Base-by-base conservation (phyloP, 2,797 vertebrate genomes). In the Typhlichthys subterraneus region DNA sequence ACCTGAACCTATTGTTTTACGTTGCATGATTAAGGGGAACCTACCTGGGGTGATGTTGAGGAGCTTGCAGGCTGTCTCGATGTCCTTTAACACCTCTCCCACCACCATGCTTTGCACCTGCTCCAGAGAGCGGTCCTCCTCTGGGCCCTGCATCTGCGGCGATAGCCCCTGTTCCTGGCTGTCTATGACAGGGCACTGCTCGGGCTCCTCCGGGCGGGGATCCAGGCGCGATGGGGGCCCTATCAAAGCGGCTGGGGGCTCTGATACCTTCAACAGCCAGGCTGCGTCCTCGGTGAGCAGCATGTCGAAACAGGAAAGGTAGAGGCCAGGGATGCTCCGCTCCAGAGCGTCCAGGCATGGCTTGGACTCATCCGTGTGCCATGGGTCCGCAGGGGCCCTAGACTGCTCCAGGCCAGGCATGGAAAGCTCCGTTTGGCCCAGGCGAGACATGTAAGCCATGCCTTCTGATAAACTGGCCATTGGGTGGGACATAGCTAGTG, bases 31-130 rank as follows among this genome's bases (percentile, higher is more conserved):
- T 50, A 38, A 49, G 2, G 50, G 13, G 3, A 5, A 23, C 93
- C 75, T 87, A 99, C 97, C 97, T 85, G 97, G 91, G 0, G 95
- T 89, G 83, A 99, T 99, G 79, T 98, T 98, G 71, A 99, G 95
- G 64, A 99, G 93, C 81, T 98, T 99, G 87, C 97, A 99, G 69
- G 97, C 96, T 0, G 96, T 99, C 87, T 98, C 96, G 6, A 99
- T 97, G 89, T 99, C 98, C 91, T 98, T 99, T 65, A 99, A 93
- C 73, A 99, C 98, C 68, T 99, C 98, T 0, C 96, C 96, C 70
- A 99, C 94, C 79, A 99, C 98, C 95, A 99, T 94, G 86, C 94
- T 97, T 88, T 99, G 97, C 79, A 99, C 95, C 91, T 99, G 96
- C 87, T 99, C 98, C 89, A 99, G 87, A 0, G 97, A 98, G 7